phyloP scores from a whole-genome alignment of 2,888 invertebrate species.

The Taphrorychus bicolor region DNA sequence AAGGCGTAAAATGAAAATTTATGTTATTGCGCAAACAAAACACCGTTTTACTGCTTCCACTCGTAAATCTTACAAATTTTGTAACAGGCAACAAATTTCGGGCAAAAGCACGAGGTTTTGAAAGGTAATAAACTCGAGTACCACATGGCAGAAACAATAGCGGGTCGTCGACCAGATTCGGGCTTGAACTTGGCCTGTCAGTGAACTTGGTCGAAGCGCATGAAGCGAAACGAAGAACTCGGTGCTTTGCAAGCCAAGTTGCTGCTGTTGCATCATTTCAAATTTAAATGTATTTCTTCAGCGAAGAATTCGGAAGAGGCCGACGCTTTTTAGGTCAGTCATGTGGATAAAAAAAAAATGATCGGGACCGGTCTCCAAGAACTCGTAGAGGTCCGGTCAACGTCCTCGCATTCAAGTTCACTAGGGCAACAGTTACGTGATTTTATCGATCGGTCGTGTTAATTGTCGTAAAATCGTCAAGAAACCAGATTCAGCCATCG shows the following conservation, averaged over 20 bases:
- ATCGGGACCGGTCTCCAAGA: constrained; percentile 19
- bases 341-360: constrained; percentile 2
- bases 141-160: constrained; percentile 24
- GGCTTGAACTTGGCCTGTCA: constrained; percentile 39
- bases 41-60: background rate
- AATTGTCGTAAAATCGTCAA: constrained; percentile 24
- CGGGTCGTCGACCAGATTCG: constrained; percentile 34
- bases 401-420: constrained; percentile 45
- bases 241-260: background rate
- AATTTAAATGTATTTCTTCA: background rate
- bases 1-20: constrained; percentile 9
- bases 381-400: constrained; percentile 36
- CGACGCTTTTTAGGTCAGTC: constrained; percentile 3
- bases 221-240: constrained; percentile 34
- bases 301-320: background rate
- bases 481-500: constrained; percentile 32
- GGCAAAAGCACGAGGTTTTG: background rate
- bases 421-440: constrained; percentile 43
- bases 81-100: background rate
- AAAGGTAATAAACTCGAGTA: background rate
- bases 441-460: constrained; percentile 31
- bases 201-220: constrained; percentile 34
- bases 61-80: background rate
- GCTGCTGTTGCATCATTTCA: background rate
- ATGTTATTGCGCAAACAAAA: background rate